Evolutionary conservation across 2,113 vertebrate genomes (phyloP), one percentile per base, ranked within the genome.

Genomic region (Bufo gargarizans): DNA sequence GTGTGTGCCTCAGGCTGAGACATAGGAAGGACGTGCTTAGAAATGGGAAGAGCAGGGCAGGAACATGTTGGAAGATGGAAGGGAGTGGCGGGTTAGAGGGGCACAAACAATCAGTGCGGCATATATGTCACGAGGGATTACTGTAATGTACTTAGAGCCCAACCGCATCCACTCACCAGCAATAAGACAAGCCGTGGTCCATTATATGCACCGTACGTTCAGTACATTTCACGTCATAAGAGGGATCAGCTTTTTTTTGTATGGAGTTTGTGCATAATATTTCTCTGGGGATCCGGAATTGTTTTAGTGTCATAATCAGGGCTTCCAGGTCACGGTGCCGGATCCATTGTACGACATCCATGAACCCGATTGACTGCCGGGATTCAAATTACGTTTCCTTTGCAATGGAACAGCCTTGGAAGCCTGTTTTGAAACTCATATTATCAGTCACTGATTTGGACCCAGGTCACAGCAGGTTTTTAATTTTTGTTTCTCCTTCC

Each of bases 121-220:
- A 76, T 78, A 61, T 53, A 61, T 78, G 74, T 77, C 85, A 86
- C n/a, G 53, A 58, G 69, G 86, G 86, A 81, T 87, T 87, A 87
- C 69, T 81, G 13, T 45, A 45, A 81, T 45, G 78, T 61, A 43
- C 53, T 58, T 11, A 45, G 53, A 59, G 78, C 78, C 16, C 78
- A 53, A 0, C 50, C 77, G 13, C 11, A 20, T 56, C 77, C 45
- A 50, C 45, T 76, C 47, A 76, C 47, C 14, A 9, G 71, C 16
- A 74, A 14, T 43, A 33, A 13, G 3, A 71, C 33, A 49, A 74
- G 45, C 71, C 9, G 5, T 3, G 71, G 16, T 17, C 71, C 72
- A 50, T 76, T 9, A 76, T 17, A 50, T 50, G 47, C 16, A 76
- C 45, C 17, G 1, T 76, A 76, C 45, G 20, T 20, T 3, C 43